phyloP scores from a whole-genome alignment of 2,888 invertebrate species.

The Troglohyphantes excavatus region DNA sequence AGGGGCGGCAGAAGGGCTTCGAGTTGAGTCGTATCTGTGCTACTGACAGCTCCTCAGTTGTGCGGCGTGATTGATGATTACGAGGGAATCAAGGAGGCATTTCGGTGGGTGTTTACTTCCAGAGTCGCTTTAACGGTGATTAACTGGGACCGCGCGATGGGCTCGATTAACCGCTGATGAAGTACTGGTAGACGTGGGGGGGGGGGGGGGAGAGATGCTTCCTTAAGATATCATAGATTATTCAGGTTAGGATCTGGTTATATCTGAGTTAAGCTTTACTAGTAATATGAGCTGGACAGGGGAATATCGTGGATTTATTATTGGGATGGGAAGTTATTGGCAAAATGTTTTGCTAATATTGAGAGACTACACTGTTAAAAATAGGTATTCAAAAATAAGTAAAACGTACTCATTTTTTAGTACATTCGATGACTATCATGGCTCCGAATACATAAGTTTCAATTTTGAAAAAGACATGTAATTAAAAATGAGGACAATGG shows the following conservation, averaged over 20 bases:
- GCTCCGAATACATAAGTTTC: too few species aligned
- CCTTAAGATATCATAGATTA: not conserved
- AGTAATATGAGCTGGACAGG: too few species aligned
- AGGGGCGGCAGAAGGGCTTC: not conserved
- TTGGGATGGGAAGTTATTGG: too few species aligned
- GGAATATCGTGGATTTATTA: too few species aligned
- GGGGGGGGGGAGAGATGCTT: too few species aligned
- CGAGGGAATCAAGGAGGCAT: constrained; percentile 26
- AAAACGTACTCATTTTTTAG: too few species aligned
- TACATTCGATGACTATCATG: too few species aligned
- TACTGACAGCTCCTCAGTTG: constrained; percentile 22
- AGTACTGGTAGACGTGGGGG: not conserved
- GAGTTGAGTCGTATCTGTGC: constrained; percentile 20
- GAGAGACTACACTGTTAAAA: too few species aligned
- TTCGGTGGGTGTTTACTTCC: constrained; percentile 40
- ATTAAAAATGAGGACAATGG: too few species aligned
- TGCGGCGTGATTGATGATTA: constrained; percentile 42
- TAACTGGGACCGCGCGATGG: not conserved
- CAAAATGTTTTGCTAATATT: too few species aligned
- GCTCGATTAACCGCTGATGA: constrained; percentile 26
- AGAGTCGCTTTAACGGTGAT: constrained; percentile 40
- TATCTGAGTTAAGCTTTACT: not conserved
- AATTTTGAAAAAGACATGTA: too few species aligned
- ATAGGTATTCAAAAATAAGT: too few species aligned
- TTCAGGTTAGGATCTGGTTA: not conserved